Evolutionary conservation across 2,888 invertebrate genomes (phyloP).

Genomic region (Athetis lepigone): DNA sequence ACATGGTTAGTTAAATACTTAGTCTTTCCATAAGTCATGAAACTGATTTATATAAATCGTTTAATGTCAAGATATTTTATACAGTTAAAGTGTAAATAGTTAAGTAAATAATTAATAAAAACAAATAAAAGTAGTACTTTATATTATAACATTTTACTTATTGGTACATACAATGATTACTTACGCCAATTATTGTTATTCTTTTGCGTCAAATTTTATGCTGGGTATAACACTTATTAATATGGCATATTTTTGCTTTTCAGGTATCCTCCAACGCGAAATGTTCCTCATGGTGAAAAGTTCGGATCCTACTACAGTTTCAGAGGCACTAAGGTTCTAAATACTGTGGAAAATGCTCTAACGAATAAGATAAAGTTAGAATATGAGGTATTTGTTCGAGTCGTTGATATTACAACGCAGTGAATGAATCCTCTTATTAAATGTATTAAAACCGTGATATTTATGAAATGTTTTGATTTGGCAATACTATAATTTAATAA

Average conservation of each 20-base stretch:
- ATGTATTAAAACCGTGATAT: constrained; percentile 52
- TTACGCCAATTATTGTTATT: too few species aligned
- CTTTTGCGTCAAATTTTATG: background rate
- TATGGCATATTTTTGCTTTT: constrained; percentile 36
- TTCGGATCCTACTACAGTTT: constrained; percentile 83
- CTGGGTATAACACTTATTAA: background rate
- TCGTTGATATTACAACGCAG: constrained; percentile 74
- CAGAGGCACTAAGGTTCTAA: constrained; percentile 80
- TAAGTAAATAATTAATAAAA: too few species aligned
- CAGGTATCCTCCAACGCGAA: constrained; percentile 80
- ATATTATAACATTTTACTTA: too few species aligned
- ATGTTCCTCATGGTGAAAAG: constrained; percentile 77
- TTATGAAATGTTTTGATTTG: constrained; percentile 50
- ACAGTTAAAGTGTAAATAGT: too few species aligned
- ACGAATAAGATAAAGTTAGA: constrained; percentile 82
- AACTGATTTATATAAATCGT: too few species aligned
- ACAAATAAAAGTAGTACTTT: too few species aligned
- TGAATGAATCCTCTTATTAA: constrained; percentile 52
- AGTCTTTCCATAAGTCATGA: too few species aligned
- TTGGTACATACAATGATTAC: too few species aligned
- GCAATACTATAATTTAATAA: constrained; percentile 52
- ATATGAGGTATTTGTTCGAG: constrained; percentile 85
- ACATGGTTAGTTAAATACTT: too few species aligned
- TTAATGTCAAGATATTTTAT: too few species aligned
- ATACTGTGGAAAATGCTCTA: constrained; percentile 71